phyloP scores from a whole-genome alignment of 2,888 invertebrate genomes.

The Drosophila leonis region DNA sequence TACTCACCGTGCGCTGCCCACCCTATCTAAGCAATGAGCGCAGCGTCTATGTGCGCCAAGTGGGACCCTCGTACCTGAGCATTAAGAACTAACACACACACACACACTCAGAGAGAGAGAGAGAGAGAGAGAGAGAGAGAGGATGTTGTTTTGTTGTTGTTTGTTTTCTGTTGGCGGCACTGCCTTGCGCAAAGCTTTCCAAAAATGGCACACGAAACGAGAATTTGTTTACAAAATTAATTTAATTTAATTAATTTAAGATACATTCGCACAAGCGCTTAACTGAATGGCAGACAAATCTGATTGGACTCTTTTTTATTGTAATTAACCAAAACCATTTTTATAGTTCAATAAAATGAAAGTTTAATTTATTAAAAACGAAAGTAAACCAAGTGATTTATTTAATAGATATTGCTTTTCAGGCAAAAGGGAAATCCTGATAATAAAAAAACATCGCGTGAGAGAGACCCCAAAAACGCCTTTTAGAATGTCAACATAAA shows the following conservation, averaged over 20 bases:
- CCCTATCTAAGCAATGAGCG: slow-evolving; percentile 87
- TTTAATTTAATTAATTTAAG: slow-evolving; percentile 54
- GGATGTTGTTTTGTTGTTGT: slow-evolving; percentile 45
- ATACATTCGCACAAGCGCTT: slow-evolving; percentile 41
- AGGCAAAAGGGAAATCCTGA: slow-evolving; percentile 13
- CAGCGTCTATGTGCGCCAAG: slow-evolving; percentile 90
- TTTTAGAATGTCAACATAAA: slow-evolving; percentile 67
- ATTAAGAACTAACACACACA: slow-evolving; percentile 80
- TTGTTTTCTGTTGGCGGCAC: slow-evolving; percentile 52
- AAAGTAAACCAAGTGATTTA: slow-evolving; percentile 6
- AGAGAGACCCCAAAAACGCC: slow-evolving; percentile 24
- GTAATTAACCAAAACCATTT: slow-evolving; percentile 72
- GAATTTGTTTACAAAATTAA: slow-evolving; percentile 43
- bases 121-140: background rate
- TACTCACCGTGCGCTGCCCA: slow-evolving; percentile 91
- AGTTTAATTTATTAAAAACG: slow-evolving; percentile 75
- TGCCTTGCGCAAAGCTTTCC: slow-evolving; percentile 46
- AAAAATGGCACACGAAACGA: slow-evolving; percentile 38
- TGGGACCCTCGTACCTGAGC: slow-evolving; percentile 88
- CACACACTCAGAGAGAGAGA: background rate
- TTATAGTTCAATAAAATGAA: slow-evolving; percentile 77
- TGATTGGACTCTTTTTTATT: slow-evolving; percentile 71
- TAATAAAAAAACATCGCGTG: background rate
- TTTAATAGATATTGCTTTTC: background rate
- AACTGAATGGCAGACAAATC: slow-evolving; percentile 22